Evolutionary conservation across 2,888 invertebrate genomes (phyloP), one percentile per base, ranked within the genome.

Genomic region (Fragum fragum): DNA sequence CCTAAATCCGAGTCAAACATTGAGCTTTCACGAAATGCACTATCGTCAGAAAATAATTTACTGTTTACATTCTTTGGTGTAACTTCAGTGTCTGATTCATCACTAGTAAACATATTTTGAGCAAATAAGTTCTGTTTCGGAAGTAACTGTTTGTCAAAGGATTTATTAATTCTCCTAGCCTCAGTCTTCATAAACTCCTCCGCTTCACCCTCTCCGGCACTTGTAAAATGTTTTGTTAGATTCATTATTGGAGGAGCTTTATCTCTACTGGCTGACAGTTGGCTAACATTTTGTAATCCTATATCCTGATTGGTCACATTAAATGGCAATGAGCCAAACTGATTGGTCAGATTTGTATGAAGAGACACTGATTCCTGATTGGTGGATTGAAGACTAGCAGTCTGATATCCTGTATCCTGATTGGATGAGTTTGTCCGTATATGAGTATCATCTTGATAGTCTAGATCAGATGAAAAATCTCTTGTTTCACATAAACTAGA

Each of bases 371-470:
- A 87, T 23, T 90, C 90, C 32, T 83, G 90, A 87, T 87, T 90
- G 85, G 92, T 90, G 57, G 87, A 86, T 80, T 92, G 92, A 23
- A 92, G 83, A 81, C 92, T 92, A 28, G 91, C 89, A 39, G 92
- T 93, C 76, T 93, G 91, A 81, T 93, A 93, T 18, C 93, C 93
- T 36, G 93, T 93, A 78, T 93, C 93, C 78, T 92, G 92, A 85
- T 86, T 90, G 79, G 90, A 85, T 63, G 86, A 84, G 80, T 87
- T 87, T 7, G 86, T 89, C 70, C 80, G 81, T 26, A 76, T 85
- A 47, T 80, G 78, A 11, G 86, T 87, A 55, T 91, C 88, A 66
- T 85, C 78, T 9, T 77, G 84, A n/a, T 79, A 85, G 66, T 89
- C 88, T n/a, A n/a, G n/a, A 69, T 88, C 87, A 23, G 81, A 83